Evolutionary conservation across 2,113 vertebrate species (phyloP).

Genomic region (Coptodon rendalli): DNA sequence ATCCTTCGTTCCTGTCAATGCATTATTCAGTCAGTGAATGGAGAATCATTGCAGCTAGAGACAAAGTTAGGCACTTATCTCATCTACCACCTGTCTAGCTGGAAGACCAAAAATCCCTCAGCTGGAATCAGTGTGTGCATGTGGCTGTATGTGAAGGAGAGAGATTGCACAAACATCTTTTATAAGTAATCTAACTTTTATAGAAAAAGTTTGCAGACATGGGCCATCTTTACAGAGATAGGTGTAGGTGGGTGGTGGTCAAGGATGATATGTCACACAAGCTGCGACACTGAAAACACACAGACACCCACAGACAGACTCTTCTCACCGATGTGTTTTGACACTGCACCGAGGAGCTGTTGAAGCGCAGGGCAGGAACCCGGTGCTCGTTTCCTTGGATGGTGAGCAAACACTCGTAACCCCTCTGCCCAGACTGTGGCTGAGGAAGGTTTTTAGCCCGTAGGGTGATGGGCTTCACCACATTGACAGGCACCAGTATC

Average conservation of each 20-base stretch:
- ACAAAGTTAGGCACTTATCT: conserved; percentile 37
- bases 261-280: neutral
- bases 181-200: neutral
- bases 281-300: neutral
- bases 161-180: neutral
- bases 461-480: conserved; percentile 94
- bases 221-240: neutral
- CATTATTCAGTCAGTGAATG: conserved; percentile 38
- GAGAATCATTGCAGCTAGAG: conserved; percentile 13
- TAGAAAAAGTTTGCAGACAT: neutral
- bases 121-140: neutral
- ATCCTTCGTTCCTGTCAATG: conserved; percentile 39
- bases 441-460: conserved; percentile 95
- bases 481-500: conserved; percentile 92
- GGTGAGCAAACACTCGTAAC: conserved; percentile 91
- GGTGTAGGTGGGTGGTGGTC: neutral
- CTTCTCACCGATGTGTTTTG: conserved; percentile 95
- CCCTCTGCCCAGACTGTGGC: conserved; percentile 93
- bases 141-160: neutral
- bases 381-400: conserved; percentile 90
- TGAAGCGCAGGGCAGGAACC: conserved; percentile 92
- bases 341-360: conserved; percentile 97
- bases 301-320: neutral
- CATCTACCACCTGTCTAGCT: neutral
- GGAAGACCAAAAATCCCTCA: neutral